Base-by-base conservation (phyloP, 2,888 invertebrate species). In the Euplagia quadripunctaria region DNA sequence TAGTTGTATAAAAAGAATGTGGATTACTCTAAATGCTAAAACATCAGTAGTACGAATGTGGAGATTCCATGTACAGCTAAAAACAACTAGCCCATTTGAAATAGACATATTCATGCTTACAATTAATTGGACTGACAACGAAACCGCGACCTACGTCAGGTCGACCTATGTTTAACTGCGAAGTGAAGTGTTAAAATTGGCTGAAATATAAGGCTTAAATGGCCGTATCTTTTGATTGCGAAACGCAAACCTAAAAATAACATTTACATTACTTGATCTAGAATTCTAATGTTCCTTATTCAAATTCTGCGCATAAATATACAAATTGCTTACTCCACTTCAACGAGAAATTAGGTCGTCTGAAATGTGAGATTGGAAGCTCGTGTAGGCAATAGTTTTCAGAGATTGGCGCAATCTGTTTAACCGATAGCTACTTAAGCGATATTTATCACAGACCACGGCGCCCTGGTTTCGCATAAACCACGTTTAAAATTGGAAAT, bases 351-450 rank as follows among this genome's bases (percentile, higher is more conserved):
- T 74, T 70, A 70, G 73, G 70, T 74, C 70, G 67, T 43, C 43
- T 70, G 9, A 61, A 65, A 20, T 73, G 65, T 55, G 49, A 73
- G 70, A 70, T 74, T 67, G 70, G 73, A 70, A 63, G 73, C 70
- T 74, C 73, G 73, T 66, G 69, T 67, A 70, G 49, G 70, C 70
- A 70, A 82, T 82, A 80, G 82, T 80, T 80, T 75, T 73, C 71
- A 68, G 68, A 76, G 80, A 82, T 84, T 73, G 76, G 73, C 43
- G 75, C 80, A 79, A 83, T 82, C 80, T 78, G 65, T 55, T 71
- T 76, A 67, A 80, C 72, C 76, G 80, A 82, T 82, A 72, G 82
- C 75, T 72, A 72, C 77, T 82, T 82, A 77, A 77, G 65, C 52
- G 77, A 83, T 75, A 82, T 83, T 81, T 81, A 82, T 82, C 68